Conservation (phyloP, 2,797 vertebrate genomes). For the Schizopygopsis pylzovi region DNA sequence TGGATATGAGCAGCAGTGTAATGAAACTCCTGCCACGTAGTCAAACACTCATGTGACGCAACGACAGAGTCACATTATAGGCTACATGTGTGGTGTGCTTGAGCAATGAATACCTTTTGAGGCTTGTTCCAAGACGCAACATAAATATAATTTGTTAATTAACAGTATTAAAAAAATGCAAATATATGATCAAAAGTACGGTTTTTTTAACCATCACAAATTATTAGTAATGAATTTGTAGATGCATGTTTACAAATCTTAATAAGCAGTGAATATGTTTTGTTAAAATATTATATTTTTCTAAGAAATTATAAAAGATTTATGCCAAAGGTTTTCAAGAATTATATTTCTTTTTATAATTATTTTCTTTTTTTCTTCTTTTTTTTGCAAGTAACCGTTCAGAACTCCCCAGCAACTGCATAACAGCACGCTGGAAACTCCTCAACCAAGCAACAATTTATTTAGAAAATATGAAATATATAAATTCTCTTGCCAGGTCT, state of each 20-base stretch:
- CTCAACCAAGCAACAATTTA: neutral
- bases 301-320: neutral
- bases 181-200: neutral
- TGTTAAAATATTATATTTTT: neutral
- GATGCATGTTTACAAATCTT: neutral
- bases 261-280: neutral
- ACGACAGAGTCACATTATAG: neutral
- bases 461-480: neutral
- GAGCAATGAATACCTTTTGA: neutral
- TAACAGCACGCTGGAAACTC: neutral
- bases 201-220: neutral
- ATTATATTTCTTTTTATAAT: neutral
- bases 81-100: neutral
- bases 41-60: neutral
- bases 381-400: neutral
- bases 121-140: neutral
- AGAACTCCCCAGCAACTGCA: neutral
- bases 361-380: neutral
- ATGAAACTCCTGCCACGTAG: neutral
- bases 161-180: neutral
- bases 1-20: neutral
- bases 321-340: neutral
- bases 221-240: neutral
- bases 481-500: conserved; percentile 11
- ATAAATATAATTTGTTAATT: neutral